Percentiles rank a stretch among this genome's conserved stretches.
Evolutionary conservation across 2,797 vertebrate genomes (phyloP).

Genomic region (Bufotes viridis): DNA sequence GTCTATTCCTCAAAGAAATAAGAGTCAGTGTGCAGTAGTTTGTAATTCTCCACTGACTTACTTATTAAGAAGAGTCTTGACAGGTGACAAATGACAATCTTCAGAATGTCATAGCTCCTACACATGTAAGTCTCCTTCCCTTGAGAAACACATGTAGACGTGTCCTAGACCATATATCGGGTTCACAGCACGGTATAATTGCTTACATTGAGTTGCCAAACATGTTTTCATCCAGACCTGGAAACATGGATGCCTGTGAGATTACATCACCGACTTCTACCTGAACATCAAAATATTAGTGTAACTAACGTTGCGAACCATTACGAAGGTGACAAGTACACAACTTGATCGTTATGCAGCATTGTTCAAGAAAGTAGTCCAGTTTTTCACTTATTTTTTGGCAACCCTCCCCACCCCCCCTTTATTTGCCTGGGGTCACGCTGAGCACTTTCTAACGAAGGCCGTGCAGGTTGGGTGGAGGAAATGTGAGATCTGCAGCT

Average conservation of each 20-base stretch:
- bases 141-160: not conserved
- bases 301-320: not conserved
- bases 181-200: not conserved
- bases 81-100: slow-evolving; percentile 7
- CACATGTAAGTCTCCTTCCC: not conserved
- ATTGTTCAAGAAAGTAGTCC: slow-evolving; percentile 3
- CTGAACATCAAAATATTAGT: slow-evolving; percentile 22
- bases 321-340: not conserved
- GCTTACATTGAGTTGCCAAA: not conserved
- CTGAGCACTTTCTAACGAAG: slow-evolving; percentile 52
- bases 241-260: slow-evolving; percentile 19
- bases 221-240: slow-evolving; percentile 28
- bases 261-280: slow-evolving; percentile 29
- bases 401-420: not conserved
- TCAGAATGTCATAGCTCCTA: not conserved
- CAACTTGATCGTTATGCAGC: not conserved
- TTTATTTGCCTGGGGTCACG: slow-evolving; percentile 49
- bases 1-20: slow-evolving; percentile 42
- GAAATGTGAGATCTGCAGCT: slow-evolving; percentile 59
- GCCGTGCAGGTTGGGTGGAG: slow-evolving; percentile 55
- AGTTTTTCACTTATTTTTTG: slow-evolving; percentile 43
- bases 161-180: not conserved
- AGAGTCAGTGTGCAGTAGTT: slow-evolving; percentile 21
- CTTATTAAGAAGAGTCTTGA: not conserved
- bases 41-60: slow-evolving; percentile 14